Percentiles rank a stretch among this genome's conserved stretches.
Conservation (phyloP, 2,888 invertebrate genomes). For the Pardosa pseudoannulata region DNA sequence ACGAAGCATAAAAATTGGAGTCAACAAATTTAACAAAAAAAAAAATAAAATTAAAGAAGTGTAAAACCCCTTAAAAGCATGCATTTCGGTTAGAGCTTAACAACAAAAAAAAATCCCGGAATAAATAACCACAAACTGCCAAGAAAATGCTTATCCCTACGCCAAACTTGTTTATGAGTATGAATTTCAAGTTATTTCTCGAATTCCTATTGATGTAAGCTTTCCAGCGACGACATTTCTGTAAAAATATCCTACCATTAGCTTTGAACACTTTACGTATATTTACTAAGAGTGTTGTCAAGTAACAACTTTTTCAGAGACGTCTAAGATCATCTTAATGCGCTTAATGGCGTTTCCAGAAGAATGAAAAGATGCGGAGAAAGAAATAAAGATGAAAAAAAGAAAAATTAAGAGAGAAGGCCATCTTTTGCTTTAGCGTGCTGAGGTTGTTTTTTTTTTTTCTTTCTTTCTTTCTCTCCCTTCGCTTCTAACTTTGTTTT, state of each 20-base stretch:
- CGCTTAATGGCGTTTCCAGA: not conserved
- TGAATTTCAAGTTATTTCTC: not conserved
- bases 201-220: not conserved
- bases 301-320: not conserved
- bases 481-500: not conserved
- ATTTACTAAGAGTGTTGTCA: not conserved
- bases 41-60: no score
- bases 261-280: not conserved
- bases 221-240: not conserved
- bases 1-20: no score
- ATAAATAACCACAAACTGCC: no score
- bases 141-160: no score
- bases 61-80: no score
- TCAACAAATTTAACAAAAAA: no score
- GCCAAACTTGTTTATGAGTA: no score
- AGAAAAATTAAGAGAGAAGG: not conserved
- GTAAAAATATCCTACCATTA: not conserved
- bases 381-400: not conserved
- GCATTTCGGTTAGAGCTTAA: no score
- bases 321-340: not conserved
- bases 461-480: not conserved
- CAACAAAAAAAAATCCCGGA: no score
- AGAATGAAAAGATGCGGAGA: constrained; percentile 9
- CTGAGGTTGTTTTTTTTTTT: not conserved
- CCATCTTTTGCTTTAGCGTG: constrained; percentile 7